These are phyloP conservation scores for Diabrotica virgifera DNA, from an alignment of 1,140 invertebrate species.

Conservation along the genomic window DNA sequence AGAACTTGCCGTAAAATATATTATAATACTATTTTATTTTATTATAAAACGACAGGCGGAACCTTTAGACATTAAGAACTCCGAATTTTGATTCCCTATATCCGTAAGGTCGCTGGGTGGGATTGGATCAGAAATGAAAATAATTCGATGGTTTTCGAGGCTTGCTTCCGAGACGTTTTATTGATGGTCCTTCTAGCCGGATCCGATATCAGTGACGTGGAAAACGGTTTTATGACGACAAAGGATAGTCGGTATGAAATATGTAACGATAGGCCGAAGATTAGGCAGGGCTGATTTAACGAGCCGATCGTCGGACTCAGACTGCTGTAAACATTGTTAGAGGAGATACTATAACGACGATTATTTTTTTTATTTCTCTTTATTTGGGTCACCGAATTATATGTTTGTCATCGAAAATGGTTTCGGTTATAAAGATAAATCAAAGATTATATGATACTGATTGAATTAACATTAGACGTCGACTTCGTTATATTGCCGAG, in stretches of 20 bases:
- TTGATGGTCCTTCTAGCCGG: background rate
- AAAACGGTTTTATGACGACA: background rate
- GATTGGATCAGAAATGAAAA: constrained; percentile 2
- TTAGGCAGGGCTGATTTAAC: background rate
- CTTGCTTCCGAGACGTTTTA: background rate
- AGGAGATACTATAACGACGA: no score
- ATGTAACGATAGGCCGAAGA: background rate
- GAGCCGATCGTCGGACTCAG: background rate
- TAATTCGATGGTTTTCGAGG: background rate
- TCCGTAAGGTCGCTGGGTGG: background rate
- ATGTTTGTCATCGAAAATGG: no score
- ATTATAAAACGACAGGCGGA: background rate
- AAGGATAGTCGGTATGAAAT: constrained; percentile 2
- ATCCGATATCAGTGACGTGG: background rate
- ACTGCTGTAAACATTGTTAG: no score
- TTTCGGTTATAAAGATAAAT: no score
- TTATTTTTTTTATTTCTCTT: no score
- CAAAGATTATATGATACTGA: no score
- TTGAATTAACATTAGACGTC: no score
- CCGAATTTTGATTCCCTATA: background rate
- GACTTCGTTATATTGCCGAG: no score
- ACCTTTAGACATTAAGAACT: background rate
- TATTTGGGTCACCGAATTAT: no score
- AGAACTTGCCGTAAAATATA: no score
- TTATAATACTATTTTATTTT: no score